Evolutionary conservation across 2,113 vertebrate species (phyloP), one percentile per base, ranked within the genome.

Genomic region (Psittacula cyanocephala): DNA sequence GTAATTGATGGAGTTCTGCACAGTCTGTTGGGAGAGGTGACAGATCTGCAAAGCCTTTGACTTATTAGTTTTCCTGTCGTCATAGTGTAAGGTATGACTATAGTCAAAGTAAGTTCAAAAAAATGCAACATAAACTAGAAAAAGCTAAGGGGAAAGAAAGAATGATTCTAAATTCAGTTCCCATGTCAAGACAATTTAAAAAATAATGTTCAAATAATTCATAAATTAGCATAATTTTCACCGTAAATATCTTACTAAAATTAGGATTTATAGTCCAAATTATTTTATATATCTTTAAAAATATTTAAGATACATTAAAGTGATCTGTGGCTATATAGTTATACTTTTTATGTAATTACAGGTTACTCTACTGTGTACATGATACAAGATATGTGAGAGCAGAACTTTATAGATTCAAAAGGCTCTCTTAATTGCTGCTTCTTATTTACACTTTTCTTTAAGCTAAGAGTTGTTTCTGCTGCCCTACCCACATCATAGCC

Each of bases 1-100:
- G 64, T 86, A 97, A 95, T 89, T 94, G 80, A 95, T 89, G 55
- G 83, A 81, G 35, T 70, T 87, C 63, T 94, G 65, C 63, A 88
- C 60, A 92, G 69, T 84, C 81, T 80, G 67, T 60, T 94, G 67
- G 64, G 53, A 91, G 74, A 81, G 68, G 50, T 75, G 86, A 94
- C 87, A 91, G 94, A 92, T 86, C 80, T 93, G 91, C 91, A 94
- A 96, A 91, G 37, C 39, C 11, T 75, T 59, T 78, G 55, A 91
- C 71, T 88, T 91, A 93, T 31, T 88, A 67, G 67, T 35, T 94
- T 71, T 77, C 50, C 41, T 91, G 33, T 82, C 17, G 24, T 71
- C 62, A 79, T 27, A 46, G 44, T 43, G 50, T 41, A 81, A 95
- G 53, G 39, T 78, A 68, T 50, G 63, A 86, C n/a, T 80, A 76